Percentiles rank a stretch among this genome's conserved stretches.
phyloP scores from a whole-genome alignment of 2,888 invertebrate genomes.

The Petrophora chlorosata region DNA sequence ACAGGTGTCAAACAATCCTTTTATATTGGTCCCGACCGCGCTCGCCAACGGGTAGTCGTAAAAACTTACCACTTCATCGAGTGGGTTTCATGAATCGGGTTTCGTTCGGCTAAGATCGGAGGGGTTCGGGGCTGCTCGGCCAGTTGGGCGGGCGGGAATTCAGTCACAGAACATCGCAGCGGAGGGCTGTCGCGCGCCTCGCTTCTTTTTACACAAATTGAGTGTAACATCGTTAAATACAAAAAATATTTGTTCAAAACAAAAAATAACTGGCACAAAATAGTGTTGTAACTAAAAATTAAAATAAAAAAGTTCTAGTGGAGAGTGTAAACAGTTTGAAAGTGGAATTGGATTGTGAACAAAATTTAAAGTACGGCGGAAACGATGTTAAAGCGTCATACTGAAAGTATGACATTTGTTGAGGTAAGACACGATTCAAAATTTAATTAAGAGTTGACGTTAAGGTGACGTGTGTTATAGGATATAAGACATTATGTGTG shows the following conservation, averaged over 20 bases:
- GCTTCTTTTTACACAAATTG: slow-evolving; percentile 38
- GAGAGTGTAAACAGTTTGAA: slow-evolving; percentile 53
- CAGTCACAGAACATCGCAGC: slow-evolving; percentile 60
- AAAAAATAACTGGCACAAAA: slow-evolving; percentile 39
- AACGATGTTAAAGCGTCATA: slow-evolving; percentile 64
- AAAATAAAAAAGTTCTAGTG: slow-evolving; percentile 39
- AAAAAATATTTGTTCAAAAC: slow-evolving; percentile 47
- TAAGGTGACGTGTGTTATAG: slow-evolving; percentile 3
- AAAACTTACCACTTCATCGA: slow-evolving; percentile 82
- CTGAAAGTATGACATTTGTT: slow-evolving; percentile 60
- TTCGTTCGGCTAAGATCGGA: slow-evolving; percentile 49
- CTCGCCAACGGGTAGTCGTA: slow-evolving; percentile 73
- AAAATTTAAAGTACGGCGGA: slow-evolving; percentile 56
- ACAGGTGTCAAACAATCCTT: slow-evolving; percentile 73
- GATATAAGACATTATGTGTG: neutral
- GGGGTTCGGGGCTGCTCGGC: slow-evolving; percentile 53
- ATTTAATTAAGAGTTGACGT: slow-evolving; percentile 21
- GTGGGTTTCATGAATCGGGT: slow-evolving; percentile 73
- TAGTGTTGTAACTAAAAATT: slow-evolving; percentile 31
- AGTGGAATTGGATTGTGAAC: slow-evolving; percentile 67
- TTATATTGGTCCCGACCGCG: slow-evolving; percentile 69
- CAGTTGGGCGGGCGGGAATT: slow-evolving; percentile 69
- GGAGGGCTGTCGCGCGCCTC: slow-evolving; percentile 49
- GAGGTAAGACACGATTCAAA: slow-evolving; percentile 56
- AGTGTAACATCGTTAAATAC: slow-evolving; percentile 65